Base-by-base conservation (phyloP, 2,888 invertebrate species). In the Endotricha flammealis region DNA sequence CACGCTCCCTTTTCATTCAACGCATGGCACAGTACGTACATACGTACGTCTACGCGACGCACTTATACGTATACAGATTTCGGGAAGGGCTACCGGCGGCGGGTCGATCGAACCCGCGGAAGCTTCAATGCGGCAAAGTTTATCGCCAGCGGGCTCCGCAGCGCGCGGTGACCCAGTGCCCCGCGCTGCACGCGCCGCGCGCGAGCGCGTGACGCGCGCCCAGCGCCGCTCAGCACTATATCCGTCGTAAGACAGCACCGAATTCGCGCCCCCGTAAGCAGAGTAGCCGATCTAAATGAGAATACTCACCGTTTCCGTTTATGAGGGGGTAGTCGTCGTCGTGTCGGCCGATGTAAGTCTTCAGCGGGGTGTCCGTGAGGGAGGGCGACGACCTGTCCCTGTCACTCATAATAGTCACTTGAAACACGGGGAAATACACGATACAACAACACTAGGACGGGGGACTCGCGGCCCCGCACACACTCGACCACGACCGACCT, bases 381-480 rank as follows among this genome's bases (percentile, higher is more conserved):
- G 93, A 93, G 85, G 94, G 94, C 89, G 93, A 94, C 87, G 91
- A 92, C 88, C 93, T 92, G 90, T 94, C 94, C 91, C 94, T 93
- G 91, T 93, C 94, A 89, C 94, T 94, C 94, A 94, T 94, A 90
- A 90, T 91, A 91, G 89, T 88, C 85, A 85, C 85, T 81, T 76
- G 65, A 45, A 69, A 68, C 80, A 75, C 74, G 66, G 69, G 63
- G 53, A 51, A 49, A 58, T 61, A 65, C 50, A 55, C 57, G 58
- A 65, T 63, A 71, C 59, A 63, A 77, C 66, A 70, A 74, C 73
- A 78, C 71, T 53, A 56, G 61, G 52, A 64, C 74, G 76, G 74
- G 73, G 72, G 62, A 68, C 62, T 66, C 71, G 79, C 80, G 79
- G 78, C 75, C 80, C 77, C 77, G 74, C 74, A 73, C 20, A 20